These are phyloP conservation scores for Archips crataeganus DNA, from an alignment of 2,888 invertebrate species.

Conservation along the genomic window DNA sequence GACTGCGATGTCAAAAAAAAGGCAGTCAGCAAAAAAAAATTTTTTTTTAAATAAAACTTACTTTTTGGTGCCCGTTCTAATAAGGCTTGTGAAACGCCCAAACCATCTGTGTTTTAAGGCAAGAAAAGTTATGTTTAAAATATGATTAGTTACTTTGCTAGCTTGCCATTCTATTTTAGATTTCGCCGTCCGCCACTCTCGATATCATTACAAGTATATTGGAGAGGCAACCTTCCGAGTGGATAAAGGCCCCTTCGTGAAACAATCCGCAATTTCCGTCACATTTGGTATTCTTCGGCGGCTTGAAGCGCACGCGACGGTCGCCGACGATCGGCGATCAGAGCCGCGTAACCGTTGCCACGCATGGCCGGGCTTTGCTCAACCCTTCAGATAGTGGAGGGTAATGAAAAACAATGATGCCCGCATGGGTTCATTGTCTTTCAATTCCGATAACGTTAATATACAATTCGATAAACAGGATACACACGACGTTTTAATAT, in stretches of 20 bases:
- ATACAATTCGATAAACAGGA: background rate
- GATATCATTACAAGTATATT: background rate
- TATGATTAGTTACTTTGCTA: background rate
- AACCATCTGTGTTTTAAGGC: background rate
- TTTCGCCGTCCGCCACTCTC: background rate
- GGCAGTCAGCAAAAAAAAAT: too few species aligned
- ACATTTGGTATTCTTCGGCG: conserved; percentile 4
- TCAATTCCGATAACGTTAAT: background rate
- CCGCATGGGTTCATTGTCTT: conserved; percentile 3
- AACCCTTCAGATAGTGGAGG: conserved; percentile 16
- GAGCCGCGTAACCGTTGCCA: conserved; percentile 1
- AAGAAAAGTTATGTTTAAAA: background rate
- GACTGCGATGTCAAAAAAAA: too few species aligned
- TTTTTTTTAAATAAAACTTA: too few species aligned
- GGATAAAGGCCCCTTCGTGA: background rate
- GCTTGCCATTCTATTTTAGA: background rate
- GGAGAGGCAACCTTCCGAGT: background rate
- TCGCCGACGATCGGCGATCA: background rate
- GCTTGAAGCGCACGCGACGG: background rate
- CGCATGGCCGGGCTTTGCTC: conserved; percentile 29
- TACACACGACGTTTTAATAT: too few species aligned
- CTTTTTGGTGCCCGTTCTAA: too few species aligned
- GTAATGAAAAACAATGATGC: conserved; percentile 1
- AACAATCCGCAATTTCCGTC: conserved; percentile 6
- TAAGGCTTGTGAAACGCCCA: too few species aligned